Percentiles rank a stretch among this genome's conserved stretches.
phyloP scores from a whole-genome alignment of 2,888 invertebrate genomes.

The Notodonta ziczac region DNA sequence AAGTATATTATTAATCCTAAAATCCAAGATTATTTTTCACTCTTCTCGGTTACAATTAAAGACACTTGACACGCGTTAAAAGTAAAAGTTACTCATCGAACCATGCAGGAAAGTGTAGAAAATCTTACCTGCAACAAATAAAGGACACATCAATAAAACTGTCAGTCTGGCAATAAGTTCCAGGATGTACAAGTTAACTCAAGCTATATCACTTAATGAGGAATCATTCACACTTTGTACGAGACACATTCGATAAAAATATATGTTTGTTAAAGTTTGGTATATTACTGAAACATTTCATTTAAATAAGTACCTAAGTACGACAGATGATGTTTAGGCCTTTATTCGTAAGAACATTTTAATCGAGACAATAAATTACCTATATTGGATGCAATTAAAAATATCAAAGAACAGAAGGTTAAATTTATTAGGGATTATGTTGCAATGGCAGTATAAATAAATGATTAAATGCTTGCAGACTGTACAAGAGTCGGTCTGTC shows the following conservation, averaged over 20 bases:
- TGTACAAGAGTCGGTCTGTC: constrained; percentile 39
- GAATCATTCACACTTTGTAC: constrained; percentile 9
- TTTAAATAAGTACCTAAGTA: too few relatives aligned
- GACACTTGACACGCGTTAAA: constrained; percentile 43
- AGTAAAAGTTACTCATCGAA: constrained; percentile 48
- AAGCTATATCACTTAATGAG: constrained; percentile 26
- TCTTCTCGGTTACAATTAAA: constrained; percentile 33
- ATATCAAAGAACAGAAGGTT: constrained; percentile 12
- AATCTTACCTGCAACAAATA: constrained; percentile 61
- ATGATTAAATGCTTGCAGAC: constrained; percentile 21
- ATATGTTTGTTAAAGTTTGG: neutral
- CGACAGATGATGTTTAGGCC: too few relatives aligned
- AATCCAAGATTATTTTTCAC: constrained; percentile 11
- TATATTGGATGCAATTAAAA: constrained; percentile 9
- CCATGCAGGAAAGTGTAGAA: constrained; percentile 42
- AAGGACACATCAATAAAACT: constrained; percentile 49
- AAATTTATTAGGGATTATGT: constrained; percentile 21
- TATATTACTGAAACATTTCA: too few relatives aligned
- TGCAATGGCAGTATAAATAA: constrained; percentile 28
- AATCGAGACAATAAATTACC: neutral
- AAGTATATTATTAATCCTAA: too few relatives aligned
- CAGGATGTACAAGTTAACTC: constrained; percentile 8
- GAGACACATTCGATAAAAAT: neutral
- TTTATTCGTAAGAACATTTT: neutral
- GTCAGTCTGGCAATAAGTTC: constrained; percentile 22